Evolutionary conservation across 30 jellyfish, hydroid and myxozoan genomes (phyloP).

Genomic region (Hydractinia echinata): DNA sequence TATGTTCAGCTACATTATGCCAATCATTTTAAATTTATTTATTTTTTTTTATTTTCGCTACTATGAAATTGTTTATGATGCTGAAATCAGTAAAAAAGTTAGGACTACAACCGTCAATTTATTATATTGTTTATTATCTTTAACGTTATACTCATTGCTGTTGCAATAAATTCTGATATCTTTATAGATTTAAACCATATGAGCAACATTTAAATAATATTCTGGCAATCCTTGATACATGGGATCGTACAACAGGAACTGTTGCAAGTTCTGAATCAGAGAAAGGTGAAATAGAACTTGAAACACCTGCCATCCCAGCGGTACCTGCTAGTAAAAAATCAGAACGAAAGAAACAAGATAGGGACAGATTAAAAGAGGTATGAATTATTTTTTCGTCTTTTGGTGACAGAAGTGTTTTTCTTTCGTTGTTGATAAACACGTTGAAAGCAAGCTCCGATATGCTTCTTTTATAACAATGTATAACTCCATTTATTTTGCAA

Average conservation of each 20-base stretch:
- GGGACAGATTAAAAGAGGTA: slow-evolving; percentile 64
- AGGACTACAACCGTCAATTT: no score
- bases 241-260: slow-evolving; percentile 96
- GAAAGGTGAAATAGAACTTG: slow-evolving; percentile 69
- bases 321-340: slow-evolving; percentile 59
- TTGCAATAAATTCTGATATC: neutral
- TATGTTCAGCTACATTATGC: no score
- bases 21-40: no score
- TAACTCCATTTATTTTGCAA: no score
- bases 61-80: no score
- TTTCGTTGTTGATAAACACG: neutral
- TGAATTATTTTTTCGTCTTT: neutral
- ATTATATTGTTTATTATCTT: neutral
- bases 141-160: neutral
- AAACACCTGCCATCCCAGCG: slow-evolving; percentile 36
- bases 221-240: slow-evolving; percentile 54
- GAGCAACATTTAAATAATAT: slow-evolving; percentile 55
- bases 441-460: no score
- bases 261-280: slow-evolving; percentile 67
- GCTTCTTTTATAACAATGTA: no score
- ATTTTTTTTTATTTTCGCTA: no score
- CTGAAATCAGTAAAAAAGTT: no score
- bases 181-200: slow-evolving; percentile 67
- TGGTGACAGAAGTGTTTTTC: slow-evolving; percentile 1
- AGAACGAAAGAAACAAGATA: slow-evolving; percentile 59